Evolutionary conservation across 2,888 invertebrate genomes (phyloP).

Genomic region (Digitonthophagus gazella): DNA sequence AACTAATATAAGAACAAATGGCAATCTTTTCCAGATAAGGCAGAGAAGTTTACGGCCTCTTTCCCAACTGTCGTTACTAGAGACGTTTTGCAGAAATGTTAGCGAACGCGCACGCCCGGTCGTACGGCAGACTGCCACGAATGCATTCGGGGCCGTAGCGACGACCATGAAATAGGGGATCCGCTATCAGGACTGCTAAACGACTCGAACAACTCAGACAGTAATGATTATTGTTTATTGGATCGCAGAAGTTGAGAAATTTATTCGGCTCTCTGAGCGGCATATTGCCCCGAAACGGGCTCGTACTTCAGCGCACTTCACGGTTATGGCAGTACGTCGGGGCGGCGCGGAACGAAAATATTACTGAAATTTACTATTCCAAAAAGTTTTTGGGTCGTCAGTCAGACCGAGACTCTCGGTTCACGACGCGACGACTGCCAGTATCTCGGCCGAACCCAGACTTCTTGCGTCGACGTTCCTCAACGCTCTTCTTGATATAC

Average conservation of each 20-base stretch:
- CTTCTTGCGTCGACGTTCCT: slow-evolving; percentile 7
- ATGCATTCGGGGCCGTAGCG: slow-evolving; percentile 30
- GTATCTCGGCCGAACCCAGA: neutral
- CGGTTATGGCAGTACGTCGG: slow-evolving; percentile 31
- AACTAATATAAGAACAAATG: neutral
- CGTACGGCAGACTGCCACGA: slow-evolving; percentile 18
- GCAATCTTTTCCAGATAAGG: slow-evolving; percentile 8
- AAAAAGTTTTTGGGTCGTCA: slow-evolving; percentile 26
- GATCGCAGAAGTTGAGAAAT: slow-evolving; percentile 46
- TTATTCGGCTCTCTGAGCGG: slow-evolving; percentile 39
- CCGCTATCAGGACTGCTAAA: slow-evolving; percentile 43
- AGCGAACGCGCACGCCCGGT: slow-evolving; percentile 3
- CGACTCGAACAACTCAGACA: slow-evolving; percentile 48
- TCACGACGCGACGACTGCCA: neutral
- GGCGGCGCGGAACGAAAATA: slow-evolving; percentile 12
- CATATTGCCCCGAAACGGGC: slow-evolving; percentile 35
- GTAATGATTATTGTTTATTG: slow-evolving; percentile 51
- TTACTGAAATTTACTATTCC: slow-evolving; percentile 31
- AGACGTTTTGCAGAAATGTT: slow-evolving; percentile 10
- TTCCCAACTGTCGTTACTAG: slow-evolving; percentile 3
- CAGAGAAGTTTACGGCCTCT: slow-evolving; percentile 4
- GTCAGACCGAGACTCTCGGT: slow-evolving; percentile 1
- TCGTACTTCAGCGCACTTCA: slow-evolving; percentile 38
- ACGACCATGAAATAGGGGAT: slow-evolving; percentile 34
- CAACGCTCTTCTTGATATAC: slow-evolving; percentile 6